Evolutionary conservation across 2,888 invertebrate species (phyloP), one percentile per base, ranked within the genome.

Genomic region (Crocallis elinguaria): DNA sequence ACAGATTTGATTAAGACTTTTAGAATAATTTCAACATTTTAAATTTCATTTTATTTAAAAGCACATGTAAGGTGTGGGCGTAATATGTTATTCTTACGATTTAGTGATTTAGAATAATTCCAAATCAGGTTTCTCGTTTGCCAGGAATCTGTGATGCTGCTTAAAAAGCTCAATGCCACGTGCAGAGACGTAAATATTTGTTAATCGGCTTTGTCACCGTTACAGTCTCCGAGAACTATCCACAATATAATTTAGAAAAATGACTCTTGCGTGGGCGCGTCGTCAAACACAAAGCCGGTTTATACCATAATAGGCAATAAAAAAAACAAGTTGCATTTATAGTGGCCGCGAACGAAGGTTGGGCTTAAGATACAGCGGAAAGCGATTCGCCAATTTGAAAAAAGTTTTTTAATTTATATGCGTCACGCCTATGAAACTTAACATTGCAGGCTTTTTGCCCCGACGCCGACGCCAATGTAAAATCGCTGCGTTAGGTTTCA

Each of bases 251-350:
- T 71, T 75, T 73, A 74, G 73, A 77, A 77, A 77, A 73, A 77
- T 68, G 57, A 49, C 60, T 73, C 57, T 60, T 48, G 71, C 69
- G 81, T 85, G 73, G 84, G 82, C 75, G 78, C 70, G 57, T 69
- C 71, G 74, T 82, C 76, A 76, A 75, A 77, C 67, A 77, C 67
- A 77, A 73, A 69, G 71, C 77, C 77, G 74, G 78, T 81, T 78
- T 72, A 68, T 71, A 69, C 66, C 63, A 72, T 79, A 76, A 84
- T 79, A 75, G 73, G 69, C 72, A 62, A 82, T 82, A 51, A 82
- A 79, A 75, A 77, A 77, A 73, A 68, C 69, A 70, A 67, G 67
- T 62, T 75, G 69, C 41, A 27, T 37, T 67, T 66, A 63, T 66
- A 67, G 65, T 64, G 57, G 61, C 67, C 73, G 75, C 74, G 66